phyloP scores from a whole-genome alignment of 2,113 vertebrate genomes.

The Salvelinus fontinalis region DNA sequence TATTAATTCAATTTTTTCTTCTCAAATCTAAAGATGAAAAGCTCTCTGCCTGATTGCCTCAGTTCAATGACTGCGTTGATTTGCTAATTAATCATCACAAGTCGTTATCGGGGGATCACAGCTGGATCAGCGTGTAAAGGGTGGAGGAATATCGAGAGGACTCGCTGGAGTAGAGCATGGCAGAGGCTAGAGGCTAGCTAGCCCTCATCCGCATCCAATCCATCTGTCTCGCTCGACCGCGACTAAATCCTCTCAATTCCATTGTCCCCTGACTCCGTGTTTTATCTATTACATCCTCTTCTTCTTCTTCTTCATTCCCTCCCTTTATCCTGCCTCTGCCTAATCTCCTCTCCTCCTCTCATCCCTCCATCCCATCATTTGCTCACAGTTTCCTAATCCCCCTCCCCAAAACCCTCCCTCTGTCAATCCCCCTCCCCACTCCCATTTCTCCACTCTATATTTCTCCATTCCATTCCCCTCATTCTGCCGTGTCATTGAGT shows the following conservation, averaged over 20 bases:
- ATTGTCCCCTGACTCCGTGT: slow-evolving; percentile 45
- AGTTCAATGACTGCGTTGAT: not conserved
- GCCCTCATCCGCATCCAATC: slow-evolving; percentile 31
- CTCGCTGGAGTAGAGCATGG: not conserved
- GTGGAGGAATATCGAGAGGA: no score
- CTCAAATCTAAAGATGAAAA: not conserved
- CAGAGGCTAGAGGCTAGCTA: slow-evolving; percentile 2
- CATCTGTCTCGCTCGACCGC: slow-evolving; percentile 44
- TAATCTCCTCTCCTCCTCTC: slow-evolving; percentile 12
- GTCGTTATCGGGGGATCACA: not conserved
- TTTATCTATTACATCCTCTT: slow-evolving; percentile 15
- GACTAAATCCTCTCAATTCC: slow-evolving; percentile 53
- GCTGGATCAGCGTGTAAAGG: not conserved
- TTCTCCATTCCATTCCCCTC: not conserved
- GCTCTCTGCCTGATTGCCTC: not conserved
- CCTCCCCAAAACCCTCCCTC: no score
- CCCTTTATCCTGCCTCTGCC: slow-evolving; percentile 15
- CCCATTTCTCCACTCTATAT: slow-evolving; percentile 8
- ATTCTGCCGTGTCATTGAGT: not conserved
- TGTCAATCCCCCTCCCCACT: slow-evolving; percentile 31
- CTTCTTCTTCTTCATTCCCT: slow-evolving; percentile 1
- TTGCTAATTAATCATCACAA: not conserved
- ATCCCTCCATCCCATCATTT: slow-evolving; percentile 14
- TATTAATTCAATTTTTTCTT: not conserved
- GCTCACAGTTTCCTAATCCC: slow-evolving; percentile 4